Evolutionary conservation across 2,797 vertebrate genomes (phyloP), one percentile per base, ranked within the genome.

Genomic region (Sphenopsis melanotis): DNA sequence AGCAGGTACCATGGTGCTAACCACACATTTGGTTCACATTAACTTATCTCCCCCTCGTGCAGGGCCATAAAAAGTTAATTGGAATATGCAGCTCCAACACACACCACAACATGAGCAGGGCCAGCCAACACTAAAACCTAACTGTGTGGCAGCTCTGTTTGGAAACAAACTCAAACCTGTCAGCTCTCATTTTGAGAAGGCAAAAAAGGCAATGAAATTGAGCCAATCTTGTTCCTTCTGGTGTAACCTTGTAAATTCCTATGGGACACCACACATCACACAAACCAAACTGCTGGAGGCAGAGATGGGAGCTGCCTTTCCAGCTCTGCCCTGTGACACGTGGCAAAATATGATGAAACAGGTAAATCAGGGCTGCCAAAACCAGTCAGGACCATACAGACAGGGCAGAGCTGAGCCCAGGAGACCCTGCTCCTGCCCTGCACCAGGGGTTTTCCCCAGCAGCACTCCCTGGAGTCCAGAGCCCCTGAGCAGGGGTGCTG

Each of bases 31-130:
- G 90, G 88, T 87, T 92, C 76, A 76, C 60, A 95, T 89, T 93
- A 93, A 95, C 74, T 87, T 91, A 75, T 92, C 89, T 92, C 37
- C 83, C 63, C 79, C 82, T 88, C 12, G 80, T 34, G 74, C 61
- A 82, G 47, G 60, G 87, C 91, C 95, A 90, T 90, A 94, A 96
- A 92, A 94, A 87, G 77, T 91, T 94, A 96, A 96, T 90, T 95
- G 96, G 78, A 93, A 95, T 83, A 75, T 53, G 83, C 41, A 95
- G 84, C 78, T 95, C 87, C 68, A 84, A 72, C 49, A 80, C 66
- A 86, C 90, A 61, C 69, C 69, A 89, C 93, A 81, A 87, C 11
- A 9, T 2, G 59, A 78, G 39, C 81, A 59, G 89, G 59, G 87
- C 88, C 90, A 91, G 66, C 6, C n/a, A 94, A 49, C 24, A 61